A percentile compares a stretch with the other conserved stretches of the same genome.
These are phyloP conservation scores for Alethe diademata DNA, from an alignment of 2,113 vertebrate species.

Conservation along the genomic window DNA sequence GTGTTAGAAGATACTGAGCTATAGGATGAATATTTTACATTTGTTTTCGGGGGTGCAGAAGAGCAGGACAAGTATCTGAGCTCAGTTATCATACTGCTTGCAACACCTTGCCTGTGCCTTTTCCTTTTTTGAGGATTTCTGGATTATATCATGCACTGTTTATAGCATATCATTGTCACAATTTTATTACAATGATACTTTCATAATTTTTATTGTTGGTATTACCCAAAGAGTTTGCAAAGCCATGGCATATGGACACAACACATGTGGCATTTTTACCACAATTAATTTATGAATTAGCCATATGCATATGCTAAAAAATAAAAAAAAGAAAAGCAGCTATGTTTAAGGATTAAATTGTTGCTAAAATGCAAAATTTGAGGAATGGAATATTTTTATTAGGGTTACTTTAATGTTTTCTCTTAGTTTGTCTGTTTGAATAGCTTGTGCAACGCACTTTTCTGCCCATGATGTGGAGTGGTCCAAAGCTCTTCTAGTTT, in stretches of 20 bases:
- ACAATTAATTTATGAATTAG: neutral
- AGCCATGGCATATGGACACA: neutral
- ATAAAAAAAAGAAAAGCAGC: neutral
- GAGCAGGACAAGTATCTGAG: neutral
- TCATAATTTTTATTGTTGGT: neutral
- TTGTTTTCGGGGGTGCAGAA: neutral
- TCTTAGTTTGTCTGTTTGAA: neutral
- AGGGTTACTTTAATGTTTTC: neutral
- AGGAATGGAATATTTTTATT: neutral
- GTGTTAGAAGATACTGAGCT: neutral
- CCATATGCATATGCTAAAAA: neutral
- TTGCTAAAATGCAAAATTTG: neutral
- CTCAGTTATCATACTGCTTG: neutral
- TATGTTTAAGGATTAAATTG: neutral
- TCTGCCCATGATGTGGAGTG: rapidly evolving
- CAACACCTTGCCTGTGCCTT: neutral
- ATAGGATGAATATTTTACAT: neutral
- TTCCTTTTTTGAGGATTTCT: neutral
- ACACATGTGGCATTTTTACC: neutral
- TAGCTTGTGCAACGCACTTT: neutral
- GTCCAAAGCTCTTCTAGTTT: neutral
- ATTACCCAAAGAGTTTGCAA: neutral
- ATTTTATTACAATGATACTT: neutral
- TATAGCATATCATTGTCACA: neutral
- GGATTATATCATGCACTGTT: neutral